Percentiles rank a stretch among this genome's conserved stretches.
These are phyloP conservation scores for Trochalopteron elliotii DNA, from an alignment of 2,113 vertebrate genomes.

Conservation along the genomic window DNA sequence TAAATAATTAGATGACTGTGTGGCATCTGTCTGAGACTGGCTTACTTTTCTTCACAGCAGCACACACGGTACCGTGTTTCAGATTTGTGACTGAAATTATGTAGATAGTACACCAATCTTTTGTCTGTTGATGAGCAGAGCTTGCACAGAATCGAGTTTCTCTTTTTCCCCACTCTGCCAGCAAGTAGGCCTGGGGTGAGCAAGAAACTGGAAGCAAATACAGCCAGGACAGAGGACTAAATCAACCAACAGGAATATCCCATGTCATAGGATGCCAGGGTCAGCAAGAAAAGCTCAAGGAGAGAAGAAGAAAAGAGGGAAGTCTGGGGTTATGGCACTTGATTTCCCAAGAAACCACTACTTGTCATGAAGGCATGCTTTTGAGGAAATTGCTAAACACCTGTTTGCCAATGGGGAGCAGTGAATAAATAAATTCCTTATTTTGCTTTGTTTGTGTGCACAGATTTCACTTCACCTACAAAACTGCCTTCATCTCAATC, in stretches of 20 bases:
- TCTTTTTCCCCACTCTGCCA: neutral
- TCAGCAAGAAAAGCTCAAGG: neutral
- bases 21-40: neutral
- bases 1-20: neutral
- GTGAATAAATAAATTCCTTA: neutral
- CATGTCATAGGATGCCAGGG: too few species aligned
- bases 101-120: neutral
- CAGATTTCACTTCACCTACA: neutral
- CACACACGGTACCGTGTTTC: rapidly evolving
- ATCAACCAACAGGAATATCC: rapidly evolving
- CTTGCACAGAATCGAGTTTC: rapidly evolving
- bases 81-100: neutral
- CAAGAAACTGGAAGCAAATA: neutral
- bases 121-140: neutral
- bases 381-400: neutral
- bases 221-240: neutral
- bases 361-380: neutral
- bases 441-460: neutral
- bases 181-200: neutral
- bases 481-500: neutral
- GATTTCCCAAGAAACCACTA: neutral
- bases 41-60: neutral
- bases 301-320: neutral
- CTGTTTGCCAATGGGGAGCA: neutral
- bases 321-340: neutral